Base-by-base conservation (phyloP, 2,888 invertebrate species). In the Mimachlamys varia region DNA sequence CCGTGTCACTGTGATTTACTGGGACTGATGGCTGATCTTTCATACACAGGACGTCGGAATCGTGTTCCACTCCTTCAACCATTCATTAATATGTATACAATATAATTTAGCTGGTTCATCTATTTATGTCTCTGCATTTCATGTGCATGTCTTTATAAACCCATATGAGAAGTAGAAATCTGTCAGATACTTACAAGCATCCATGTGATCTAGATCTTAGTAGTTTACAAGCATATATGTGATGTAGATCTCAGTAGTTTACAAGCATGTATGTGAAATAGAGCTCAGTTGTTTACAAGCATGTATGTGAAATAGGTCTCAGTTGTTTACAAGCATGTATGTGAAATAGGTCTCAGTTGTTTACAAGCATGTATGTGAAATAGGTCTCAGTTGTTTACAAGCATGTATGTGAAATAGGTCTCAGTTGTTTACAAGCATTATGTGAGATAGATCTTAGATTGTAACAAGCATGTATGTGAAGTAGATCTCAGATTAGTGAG, bases 11-110 rank as follows among this genome's bases (percentile, higher is more conserved):
- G 76, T 76, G 76, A 76, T 76, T 76, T 76, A 76, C 27, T 4
- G 12, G 76, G 15, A 76, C 7, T 76, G 12, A 33, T 76, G 33
- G 33, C 76, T 27, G 76, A 76, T 76, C 76, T 76, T 76, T 76
- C 13, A 33, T 76, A 76, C 76, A 13, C 0, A 27, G 27, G 62
- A 76, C 15, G 33, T 76, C 76, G 27, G 76, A 76, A 76, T 76
- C 17, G 33, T 76, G 33, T 76, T 33, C 27, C 33, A 76, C 27
- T 33, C 76, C 33, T 33, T 12, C 12, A 15, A 76, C 33, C 33
- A 76, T 76, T 76, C 76, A 76, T 76, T 76, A 76, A 76, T 33
- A 76, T 76, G 76, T 76, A 76, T 76, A 76, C 76, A 76, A 76
- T 58, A 58, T 19, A 58, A 17, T 53, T 13, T 19, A 17, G 53